phyloP scores from a whole-genome alignment of 2,113 vertebrate species.

The Zosterops japonicus region DNA sequence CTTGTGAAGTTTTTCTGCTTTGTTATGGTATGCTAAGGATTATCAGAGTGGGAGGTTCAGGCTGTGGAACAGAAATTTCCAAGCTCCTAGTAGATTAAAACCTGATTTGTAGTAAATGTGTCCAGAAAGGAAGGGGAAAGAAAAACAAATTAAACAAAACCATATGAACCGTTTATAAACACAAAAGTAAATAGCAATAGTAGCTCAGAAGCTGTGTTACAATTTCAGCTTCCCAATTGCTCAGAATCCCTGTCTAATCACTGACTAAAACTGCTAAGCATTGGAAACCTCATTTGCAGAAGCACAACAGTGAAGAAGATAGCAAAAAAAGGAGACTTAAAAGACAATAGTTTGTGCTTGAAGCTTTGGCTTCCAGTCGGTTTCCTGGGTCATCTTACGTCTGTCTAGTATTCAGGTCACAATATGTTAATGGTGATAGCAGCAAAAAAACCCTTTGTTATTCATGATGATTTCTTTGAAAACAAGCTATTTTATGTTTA shows the following conservation, averaged over 20 bases:
- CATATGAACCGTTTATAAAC: not conserved
- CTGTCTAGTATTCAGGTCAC: not conserved
- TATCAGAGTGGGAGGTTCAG: not conserved
- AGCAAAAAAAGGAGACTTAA: not conserved
- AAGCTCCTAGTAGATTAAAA: not conserved
- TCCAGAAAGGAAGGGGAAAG: not conserved
- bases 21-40: not conserved
- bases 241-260: constrained; percentile 8
- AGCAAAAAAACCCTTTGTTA: not conserved
- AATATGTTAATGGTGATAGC: not conserved
- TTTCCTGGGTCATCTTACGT: not conserved
- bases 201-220: not conserved
- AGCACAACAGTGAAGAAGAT: not conserved
- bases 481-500: not conserved
- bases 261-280: not conserved
- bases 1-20: not conserved
- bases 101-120: not conserved
- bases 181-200: not conserved
- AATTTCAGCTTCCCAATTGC: not conserved
- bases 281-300: not conserved
- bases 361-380: not conserved
- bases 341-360: not conserved
- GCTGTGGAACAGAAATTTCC: not conserved
- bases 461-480: not conserved
- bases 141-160: not conserved